Evolutionary conservation across 1,140 invertebrate genomes (phyloP).

Genomic region (Cepaea nemoralis): DNA sequence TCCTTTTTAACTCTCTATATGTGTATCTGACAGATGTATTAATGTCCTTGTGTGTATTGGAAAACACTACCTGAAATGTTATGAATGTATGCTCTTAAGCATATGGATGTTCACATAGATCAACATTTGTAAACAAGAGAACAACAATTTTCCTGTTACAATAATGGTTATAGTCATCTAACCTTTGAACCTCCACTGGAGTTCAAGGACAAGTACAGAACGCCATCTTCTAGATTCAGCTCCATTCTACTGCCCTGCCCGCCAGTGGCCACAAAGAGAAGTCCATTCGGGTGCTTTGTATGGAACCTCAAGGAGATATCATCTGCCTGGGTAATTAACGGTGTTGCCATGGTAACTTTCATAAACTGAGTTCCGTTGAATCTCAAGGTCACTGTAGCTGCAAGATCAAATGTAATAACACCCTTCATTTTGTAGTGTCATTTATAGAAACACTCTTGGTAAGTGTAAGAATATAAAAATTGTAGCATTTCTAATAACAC

Average conservation of each 20-base stretch:
- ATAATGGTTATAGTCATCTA: conserved; percentile 41
- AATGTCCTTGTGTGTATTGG: too few relatives aligned
- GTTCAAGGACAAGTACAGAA: conserved; percentile 84
- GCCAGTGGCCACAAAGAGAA: conserved; percentile 75
- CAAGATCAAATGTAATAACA: background rate
- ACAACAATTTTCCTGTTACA: too few relatives aligned
- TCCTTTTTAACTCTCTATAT: too few relatives aligned
- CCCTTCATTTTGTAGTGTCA: too few relatives aligned
- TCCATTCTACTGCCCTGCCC: conserved; percentile 85
- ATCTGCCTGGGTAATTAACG: conserved; percentile 90
- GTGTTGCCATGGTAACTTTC: conserved; percentile 83
- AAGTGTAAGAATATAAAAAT: too few relatives aligned
- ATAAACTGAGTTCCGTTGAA: conserved; percentile 91
- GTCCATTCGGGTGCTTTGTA: conserved; percentile 80
- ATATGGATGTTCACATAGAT: too few relatives aligned
- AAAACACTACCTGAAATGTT: too few relatives aligned
- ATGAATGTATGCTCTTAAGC: too few relatives aligned
- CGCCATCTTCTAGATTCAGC: conserved; percentile 84
- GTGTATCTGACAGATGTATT: too few relatives aligned
- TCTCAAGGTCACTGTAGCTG: background rate
- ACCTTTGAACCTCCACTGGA: conserved; percentile 90
- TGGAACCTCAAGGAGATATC: conserved; percentile 89
- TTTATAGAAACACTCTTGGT: too few relatives aligned
- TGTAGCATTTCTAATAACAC: too few relatives aligned
- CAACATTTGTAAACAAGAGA: too few relatives aligned